Evolutionary conservation across 2,797 vertebrate genomes (phyloP).

Genomic region (Scarus forsteni): DNA sequence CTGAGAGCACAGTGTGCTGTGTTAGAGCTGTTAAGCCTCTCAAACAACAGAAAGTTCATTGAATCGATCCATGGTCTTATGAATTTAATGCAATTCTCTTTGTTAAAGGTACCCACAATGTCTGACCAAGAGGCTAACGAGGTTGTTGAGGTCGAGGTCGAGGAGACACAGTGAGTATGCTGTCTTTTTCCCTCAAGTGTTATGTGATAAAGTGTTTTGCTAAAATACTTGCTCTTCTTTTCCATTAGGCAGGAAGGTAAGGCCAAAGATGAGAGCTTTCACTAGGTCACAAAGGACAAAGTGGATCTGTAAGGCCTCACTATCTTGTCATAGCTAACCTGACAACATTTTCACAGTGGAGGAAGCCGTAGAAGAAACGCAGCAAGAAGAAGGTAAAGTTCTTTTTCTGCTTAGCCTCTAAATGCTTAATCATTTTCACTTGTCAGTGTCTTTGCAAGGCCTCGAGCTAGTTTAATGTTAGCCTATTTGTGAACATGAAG

Average conservation of each 20-base stretch:
- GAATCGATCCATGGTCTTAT: background rate
- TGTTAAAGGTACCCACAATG: conserved; percentile 66
- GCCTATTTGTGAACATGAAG: background rate
- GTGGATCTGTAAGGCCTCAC: conserved; percentile 26
- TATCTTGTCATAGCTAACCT: conserved; percentile 52
- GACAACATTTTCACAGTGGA: conserved; percentile 68
- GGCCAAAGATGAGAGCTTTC: conserved; percentile 22
- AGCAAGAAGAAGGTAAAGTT: conserved; percentile 57
- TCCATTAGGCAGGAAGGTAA: conserved; percentile 63
- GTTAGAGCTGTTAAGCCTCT: background rate
- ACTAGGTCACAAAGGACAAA: conserved; percentile 23
- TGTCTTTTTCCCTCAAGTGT: background rate
- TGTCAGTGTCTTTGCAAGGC: background rate
- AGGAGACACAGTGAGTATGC: conserved; percentile 73
- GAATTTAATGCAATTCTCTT: conserved; percentile 6
- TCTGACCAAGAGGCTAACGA: conserved; percentile 62
- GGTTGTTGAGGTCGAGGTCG: conserved; percentile 61
- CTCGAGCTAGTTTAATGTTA: background rate
- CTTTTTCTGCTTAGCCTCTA: conserved; percentile 27
- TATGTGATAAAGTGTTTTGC: background rate
- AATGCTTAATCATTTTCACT: background rate
- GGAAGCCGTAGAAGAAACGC: conserved; percentile 50
- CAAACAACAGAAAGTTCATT: conserved; percentile 10
- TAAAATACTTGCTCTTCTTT: conserved; percentile 12
- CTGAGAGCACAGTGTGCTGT: background rate